These are phyloP conservation scores for Cryptocheilus praepositus DNA, from an alignment of 2,888 invertebrate genomes.

Conservation along the genomic window DNA sequence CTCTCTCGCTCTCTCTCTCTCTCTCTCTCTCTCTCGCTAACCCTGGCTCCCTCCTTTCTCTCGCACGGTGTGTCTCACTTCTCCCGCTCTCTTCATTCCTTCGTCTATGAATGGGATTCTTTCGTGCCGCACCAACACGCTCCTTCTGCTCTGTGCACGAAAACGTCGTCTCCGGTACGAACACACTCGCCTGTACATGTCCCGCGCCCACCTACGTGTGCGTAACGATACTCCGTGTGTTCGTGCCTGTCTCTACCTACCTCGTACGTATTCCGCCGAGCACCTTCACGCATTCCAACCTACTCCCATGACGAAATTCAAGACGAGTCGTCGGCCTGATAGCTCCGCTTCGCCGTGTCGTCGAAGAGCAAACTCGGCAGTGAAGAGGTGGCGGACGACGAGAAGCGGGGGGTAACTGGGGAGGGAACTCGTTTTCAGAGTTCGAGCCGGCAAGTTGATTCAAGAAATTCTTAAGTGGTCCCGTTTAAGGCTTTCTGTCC, in stretches of 20 bases:
- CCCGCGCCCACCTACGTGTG: constrained; percentile 33
- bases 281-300: constrained; percentile 68
- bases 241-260: constrained; percentile 14
- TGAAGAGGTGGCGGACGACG: constrained; percentile 6
- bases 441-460: constrained; percentile 46
- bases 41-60: constrained; percentile 33
- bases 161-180: constrained; percentile 11
- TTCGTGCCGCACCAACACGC: constrained; percentile 49
- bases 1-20: constrained; percentile 14
- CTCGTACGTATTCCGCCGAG: constrained; percentile 38
- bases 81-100: constrained; percentile 51
- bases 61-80: constrained; percentile 15
- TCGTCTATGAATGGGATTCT: constrained; percentile 69
- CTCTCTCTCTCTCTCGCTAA: constrained; percentile 10
- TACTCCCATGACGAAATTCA: constrained; percentile 66
- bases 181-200: neutral
- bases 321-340: constrained; percentile 52
- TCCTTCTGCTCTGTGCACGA: constrained; percentile 16
- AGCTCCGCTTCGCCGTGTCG: constrained; percentile 38
- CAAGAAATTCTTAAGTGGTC: constrained; percentile 52
- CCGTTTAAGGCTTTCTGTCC: constrained; percentile 41
- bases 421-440: constrained; percentile 44
- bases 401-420: neutral
- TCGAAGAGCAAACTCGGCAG: constrained; percentile 44
- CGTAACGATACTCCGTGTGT: neutral